Evolutionary conservation across 2,113 vertebrate genomes (phyloP).

Genomic region (Lota lota): DNA sequence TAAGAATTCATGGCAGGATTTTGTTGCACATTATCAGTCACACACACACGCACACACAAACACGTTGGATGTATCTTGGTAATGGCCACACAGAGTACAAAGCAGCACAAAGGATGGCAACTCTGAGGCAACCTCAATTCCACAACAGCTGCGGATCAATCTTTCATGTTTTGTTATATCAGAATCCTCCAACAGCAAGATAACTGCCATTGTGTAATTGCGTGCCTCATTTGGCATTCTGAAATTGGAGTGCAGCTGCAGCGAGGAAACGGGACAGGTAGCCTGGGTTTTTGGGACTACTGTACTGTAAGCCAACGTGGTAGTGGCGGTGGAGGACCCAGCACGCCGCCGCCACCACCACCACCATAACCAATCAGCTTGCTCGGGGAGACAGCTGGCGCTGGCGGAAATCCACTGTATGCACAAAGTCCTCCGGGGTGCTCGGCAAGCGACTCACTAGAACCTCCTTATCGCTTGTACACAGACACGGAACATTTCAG

Average conservation of each 20-base stretch:
- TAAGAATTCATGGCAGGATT: background rate
- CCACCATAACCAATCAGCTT: conserved; percentile 1
- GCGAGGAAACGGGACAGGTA: too few species aligned
- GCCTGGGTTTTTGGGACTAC: too few species aligned
- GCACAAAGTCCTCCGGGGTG: conserved; percentile 3
- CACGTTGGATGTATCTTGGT: too few species aligned
- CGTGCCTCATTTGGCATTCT: too few species aligned
- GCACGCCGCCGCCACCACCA: background rate
- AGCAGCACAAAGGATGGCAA: too few species aligned
- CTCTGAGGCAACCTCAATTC: too few species aligned
- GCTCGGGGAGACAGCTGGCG: conserved; percentile 1
- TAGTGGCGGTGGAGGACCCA: background rate
- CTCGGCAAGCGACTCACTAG: background rate
- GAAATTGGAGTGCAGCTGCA: too few species aligned
- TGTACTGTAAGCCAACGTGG: background rate
- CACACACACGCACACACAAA: background rate
- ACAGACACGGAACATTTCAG: conserved; percentile 20
- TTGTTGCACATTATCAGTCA: background rate
- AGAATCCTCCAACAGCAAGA: too few species aligned
- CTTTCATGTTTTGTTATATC: too few species aligned
- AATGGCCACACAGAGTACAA: too few species aligned
- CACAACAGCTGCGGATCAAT: too few species aligned
- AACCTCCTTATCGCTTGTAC: conserved; percentile 8
- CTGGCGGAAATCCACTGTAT: background rate
- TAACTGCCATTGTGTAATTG: too few species aligned